Evolutionary conservation across 2,888 invertebrate genomes (phyloP).

Genomic region (Tenthredo livida): DNA sequence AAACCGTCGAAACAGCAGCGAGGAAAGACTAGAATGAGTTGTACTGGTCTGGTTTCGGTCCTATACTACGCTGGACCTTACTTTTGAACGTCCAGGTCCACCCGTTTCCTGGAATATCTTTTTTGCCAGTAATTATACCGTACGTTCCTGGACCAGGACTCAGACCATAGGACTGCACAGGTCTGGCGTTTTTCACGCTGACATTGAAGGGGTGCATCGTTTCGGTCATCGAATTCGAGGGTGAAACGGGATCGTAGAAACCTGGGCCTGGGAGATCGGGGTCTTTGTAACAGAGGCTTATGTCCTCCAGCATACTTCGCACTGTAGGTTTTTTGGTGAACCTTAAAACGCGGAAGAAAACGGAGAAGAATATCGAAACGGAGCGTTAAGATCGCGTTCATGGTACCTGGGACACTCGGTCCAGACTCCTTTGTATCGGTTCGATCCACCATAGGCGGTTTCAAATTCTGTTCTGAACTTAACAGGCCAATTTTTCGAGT

Average conservation of each 20-base stretch:
- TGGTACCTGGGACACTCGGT: conserved; percentile 61
- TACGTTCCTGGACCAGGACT: conserved; percentile 66
- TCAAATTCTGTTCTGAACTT: conserved; percentile 59
- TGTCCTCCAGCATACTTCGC: conserved; percentile 79
- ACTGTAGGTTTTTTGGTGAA: conserved; percentile 77
- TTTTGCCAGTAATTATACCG: conserved; percentile 33
- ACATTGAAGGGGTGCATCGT: conserved; percentile 57
- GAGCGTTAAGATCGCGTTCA: neutral
- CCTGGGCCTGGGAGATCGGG: conserved; percentile 81
- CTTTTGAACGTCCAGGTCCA: conserved; percentile 65
- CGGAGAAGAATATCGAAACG: neutral
- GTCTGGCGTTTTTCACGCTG: conserved; percentile 54
- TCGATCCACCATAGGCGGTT: conserved; percentile 59
- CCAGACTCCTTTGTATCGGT: conserved; percentile 64
- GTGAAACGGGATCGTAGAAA: conserved; percentile 70
- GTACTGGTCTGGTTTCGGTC: neutral
- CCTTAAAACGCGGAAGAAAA: conserved; percentile 57
- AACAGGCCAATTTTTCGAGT: conserved; percentile 60
- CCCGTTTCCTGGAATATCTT: conserved; percentile 62
- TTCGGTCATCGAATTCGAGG: neutral
- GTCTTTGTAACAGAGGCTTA: conserved; percentile 78
- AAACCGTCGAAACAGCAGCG: no score
- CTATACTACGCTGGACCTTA: conserved; percentile 54
- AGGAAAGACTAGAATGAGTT: neutral
- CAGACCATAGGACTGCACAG: conserved; percentile 37